Conservation (phyloP, 1,140 invertebrate species). For the Anthonomus grandis region DNA sequence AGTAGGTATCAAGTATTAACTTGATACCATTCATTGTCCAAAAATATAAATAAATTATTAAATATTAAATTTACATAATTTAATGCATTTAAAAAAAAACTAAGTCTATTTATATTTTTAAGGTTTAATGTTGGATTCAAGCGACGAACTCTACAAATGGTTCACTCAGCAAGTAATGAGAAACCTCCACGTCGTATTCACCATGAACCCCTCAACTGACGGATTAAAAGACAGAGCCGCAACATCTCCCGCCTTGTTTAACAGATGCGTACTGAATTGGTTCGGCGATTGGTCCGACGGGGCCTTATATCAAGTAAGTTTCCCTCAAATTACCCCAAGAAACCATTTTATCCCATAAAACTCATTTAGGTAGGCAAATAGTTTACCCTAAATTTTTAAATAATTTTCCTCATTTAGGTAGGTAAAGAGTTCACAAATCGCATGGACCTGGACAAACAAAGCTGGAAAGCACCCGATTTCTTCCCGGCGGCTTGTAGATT, state of each 20-base stretch:
- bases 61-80: no score
- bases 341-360: background rate
- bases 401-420: slow-evolving; percentile 54
- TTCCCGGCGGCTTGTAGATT: slow-evolving; percentile 83
- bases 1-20: no score
- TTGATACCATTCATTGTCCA: no score
- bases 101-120: no score
- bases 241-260: slow-evolving; percentile 98
- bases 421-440: slow-evolving; percentile 83
- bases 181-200: slow-evolving; percentile 99
- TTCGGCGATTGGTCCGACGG: slow-evolving; percentile 99
- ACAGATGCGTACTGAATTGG: slow-evolving; percentile 99
- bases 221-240: slow-evolving; percentile 97
- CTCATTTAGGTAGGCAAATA: background rate
- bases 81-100: no score
- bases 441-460: slow-evolving; percentile 76
- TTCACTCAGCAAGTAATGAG: slow-evolving; percentile 98
- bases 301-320: slow-evolving; percentile 92
- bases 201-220: slow-evolving; percentile 99
- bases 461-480: slow-evolving; percentile 81
- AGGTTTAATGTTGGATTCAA: slow-evolving; percentile 94
- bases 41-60: no score
- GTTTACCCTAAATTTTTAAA: background rate
- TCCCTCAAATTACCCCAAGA: no score
- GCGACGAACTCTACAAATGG: slow-evolving; percentile 97